A percentile compares a stretch with the other conserved stretches of the same genome.
Conservation (phyloP, 2,113 vertebrate genomes). For the Cyprinodon variegatus region DNA sequence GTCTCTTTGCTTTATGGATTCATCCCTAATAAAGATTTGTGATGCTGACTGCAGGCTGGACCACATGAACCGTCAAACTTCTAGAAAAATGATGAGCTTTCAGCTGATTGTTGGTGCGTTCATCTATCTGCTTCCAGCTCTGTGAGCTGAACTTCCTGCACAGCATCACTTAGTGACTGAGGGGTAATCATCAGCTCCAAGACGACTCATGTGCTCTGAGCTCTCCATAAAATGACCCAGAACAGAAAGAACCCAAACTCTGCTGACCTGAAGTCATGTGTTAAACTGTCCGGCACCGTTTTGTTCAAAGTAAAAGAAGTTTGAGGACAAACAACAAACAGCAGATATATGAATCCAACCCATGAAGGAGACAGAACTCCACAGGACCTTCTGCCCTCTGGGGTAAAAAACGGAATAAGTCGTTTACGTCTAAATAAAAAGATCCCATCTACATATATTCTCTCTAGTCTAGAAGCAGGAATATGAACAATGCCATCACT, state of each 20-base stretch:
- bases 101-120: neutral
- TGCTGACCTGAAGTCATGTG: too few relatives aligned
- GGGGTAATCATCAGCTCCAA: constrained; percentile 43
- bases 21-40: too few relatives aligned
- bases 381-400: constrained; percentile 61
- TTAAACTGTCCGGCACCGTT: too few relatives aligned
- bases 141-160: neutral
- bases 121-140: neutral
- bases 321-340: neutral
- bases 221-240: constrained; percentile 43
- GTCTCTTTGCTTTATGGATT: too few relatives aligned
- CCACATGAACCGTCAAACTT: neutral
- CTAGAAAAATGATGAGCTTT: neutral
- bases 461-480: constrained; percentile 25
- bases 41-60: too few relatives aligned
- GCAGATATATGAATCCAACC: constrained; percentile 4
- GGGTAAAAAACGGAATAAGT: constrained; percentile 37
- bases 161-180: neutral
- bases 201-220: constrained; percentile 64
- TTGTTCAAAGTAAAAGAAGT: too few relatives aligned
- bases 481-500: constrained; percentile 40
- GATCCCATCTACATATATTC: constrained; percentile 49
- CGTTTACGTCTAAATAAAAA: constrained; percentile 13
- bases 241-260: neutral
- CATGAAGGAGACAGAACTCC: constrained; percentile 57